Percentiles rank a stretch among this genome's conserved stretches.
Evolutionary conservation across 2,888 invertebrate genomes (phyloP).

Genomic region (Thera britannica): DNA sequence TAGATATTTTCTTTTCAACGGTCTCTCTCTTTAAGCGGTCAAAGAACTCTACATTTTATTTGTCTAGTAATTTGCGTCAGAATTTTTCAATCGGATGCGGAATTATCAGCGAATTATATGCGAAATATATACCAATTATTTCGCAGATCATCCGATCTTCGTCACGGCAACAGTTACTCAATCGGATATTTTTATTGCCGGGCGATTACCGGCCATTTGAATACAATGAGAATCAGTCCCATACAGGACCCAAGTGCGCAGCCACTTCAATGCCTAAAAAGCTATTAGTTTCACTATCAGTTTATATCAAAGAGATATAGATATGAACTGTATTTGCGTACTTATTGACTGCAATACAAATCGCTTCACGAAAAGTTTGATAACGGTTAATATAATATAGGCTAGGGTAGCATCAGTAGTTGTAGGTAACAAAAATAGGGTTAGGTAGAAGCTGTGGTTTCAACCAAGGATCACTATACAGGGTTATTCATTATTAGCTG

Average conservation of each 20-base stretch:
- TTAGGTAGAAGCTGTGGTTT: too few relatives aligned
- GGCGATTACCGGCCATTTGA: slow-evolving; percentile 49
- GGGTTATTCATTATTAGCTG: too few relatives aligned
- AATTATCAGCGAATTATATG: too few relatives aligned
- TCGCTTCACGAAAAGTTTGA: not conserved
- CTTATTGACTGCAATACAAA: not conserved
- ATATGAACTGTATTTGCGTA: slow-evolving; percentile 11
- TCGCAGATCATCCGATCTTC: not conserved
- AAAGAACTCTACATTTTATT: too few relatives aligned
- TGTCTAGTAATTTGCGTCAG: too few relatives aligned
- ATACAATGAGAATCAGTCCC: slow-evolving; percentile 55
- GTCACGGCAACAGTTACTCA: slow-evolving; percentile 35
- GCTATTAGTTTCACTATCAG: slow-evolving; percentile 40
- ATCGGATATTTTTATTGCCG: slow-evolving; percentile 49
- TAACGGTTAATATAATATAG: not conserved
- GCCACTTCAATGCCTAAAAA: slow-evolving; percentile 29
- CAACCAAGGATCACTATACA: too few relatives aligned
- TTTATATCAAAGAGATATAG: slow-evolving; percentile 16
- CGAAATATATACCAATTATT: not conserved
- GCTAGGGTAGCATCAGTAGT: too few relatives aligned
- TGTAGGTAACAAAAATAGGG: too few relatives aligned
- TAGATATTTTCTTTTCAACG: slow-evolving; percentile 4
- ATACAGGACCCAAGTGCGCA: slow-evolving; percentile 45
- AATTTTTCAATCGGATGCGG: too few relatives aligned
- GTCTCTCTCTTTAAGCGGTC: not conserved